phyloP scores from a whole-genome alignment of 2,113 vertebrate species.

The Pluvianellus socialis region DNA sequence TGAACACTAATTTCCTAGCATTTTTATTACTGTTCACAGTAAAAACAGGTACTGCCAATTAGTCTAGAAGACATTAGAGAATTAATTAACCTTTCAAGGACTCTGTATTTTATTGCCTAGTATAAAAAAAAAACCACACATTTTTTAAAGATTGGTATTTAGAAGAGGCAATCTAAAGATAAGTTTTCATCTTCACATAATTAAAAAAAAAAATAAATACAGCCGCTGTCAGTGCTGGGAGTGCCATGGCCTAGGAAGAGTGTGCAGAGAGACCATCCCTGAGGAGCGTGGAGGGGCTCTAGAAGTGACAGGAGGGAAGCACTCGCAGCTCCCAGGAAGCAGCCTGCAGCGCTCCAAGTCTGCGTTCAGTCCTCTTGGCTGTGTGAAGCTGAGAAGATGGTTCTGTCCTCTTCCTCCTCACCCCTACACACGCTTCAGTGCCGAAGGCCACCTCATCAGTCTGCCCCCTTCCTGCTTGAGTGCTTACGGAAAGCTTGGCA shows the following conservation, averaged over 20 bases:
- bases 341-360: not conserved
- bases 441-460: not conserved
- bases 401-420: not conserved
- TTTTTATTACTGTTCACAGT: not conserved
- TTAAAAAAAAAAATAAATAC: not conserved
- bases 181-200: not conserved
- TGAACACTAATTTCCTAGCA: not conserved
- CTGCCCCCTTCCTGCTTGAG: not conserved
- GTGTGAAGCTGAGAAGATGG: not conserved
- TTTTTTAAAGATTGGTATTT: not conserved
- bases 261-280: not conserved
- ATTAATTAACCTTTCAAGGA: not conserved
- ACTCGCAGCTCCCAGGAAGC: not conserved
- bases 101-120: not conserved
- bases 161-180: not conserved
- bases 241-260: not conserved
- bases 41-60: not conserved
- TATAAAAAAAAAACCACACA: not conserved
- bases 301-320: not conserved
- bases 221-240: not conserved
- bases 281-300: not conserved
- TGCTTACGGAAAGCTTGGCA: accelerated
- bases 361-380: not conserved
- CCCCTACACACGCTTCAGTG: accelerated
- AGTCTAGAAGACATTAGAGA: not conserved